Percentiles rank a stretch among this genome's conserved stretches.
These are phyloP conservation scores for Polymixis flavicincta DNA, from an alignment of 2,888 invertebrate genomes.

Conservation along the genomic window DNA sequence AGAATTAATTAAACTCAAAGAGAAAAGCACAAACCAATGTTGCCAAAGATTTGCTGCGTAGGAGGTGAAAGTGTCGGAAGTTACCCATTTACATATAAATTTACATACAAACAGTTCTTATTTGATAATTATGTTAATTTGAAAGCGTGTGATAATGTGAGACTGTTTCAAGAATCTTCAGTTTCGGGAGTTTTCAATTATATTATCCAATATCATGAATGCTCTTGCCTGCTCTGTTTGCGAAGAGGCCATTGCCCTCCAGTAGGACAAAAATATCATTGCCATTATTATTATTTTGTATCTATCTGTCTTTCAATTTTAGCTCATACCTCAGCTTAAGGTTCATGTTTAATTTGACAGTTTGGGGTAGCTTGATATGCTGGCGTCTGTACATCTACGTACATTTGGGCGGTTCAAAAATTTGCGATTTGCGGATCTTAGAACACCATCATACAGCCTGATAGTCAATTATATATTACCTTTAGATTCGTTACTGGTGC, in stretches of 20 bases:
- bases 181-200: slow-evolving; percentile 13
- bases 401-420: background rate
- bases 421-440: too few species aligned
- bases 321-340: too few species aligned
- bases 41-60: slow-evolving; percentile 6
- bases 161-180: background rate
- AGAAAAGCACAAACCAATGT: background rate
- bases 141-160: slow-evolving; percentile 4
- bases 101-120: slow-evolving; percentile 39
- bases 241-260: too few species aligned
- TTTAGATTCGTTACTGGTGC: too few species aligned
- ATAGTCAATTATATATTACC: too few species aligned
- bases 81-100: slow-evolving; percentile 29
- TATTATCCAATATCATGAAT: background rate
- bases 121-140: slow-evolving; percentile 48
- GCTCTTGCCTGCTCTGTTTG: too few species aligned
- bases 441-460: too few species aligned
- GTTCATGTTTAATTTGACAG: too few species aligned
- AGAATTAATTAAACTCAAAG: background rate
- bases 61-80: slow-evolving; percentile 19
- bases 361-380: too few species aligned
- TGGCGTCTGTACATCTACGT: background rate
- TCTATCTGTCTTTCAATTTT: too few species aligned
- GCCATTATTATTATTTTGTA: too few species aligned
- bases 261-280: background rate